A percentile compares a stretch with the other conserved stretches of the same genome.
phyloP scores from a whole-genome alignment of 2,888 invertebrate genomes.

The Plusia festucae region DNA sequence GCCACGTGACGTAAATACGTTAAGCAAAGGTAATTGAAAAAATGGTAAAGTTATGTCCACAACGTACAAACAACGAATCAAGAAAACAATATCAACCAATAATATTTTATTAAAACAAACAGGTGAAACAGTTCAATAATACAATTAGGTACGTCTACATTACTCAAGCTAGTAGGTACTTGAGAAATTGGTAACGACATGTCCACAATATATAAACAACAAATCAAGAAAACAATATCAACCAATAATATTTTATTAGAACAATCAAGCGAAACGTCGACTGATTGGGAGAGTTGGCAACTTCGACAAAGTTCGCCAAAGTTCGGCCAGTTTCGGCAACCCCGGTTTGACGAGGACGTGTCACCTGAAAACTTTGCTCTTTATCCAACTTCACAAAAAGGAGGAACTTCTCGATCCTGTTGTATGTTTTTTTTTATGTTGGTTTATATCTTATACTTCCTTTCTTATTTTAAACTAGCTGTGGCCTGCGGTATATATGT shows the following conservation, averaged over 20 bases:
- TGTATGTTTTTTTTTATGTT: too few species aligned
- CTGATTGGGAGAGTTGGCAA: constrained; percentile 51
- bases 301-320: constrained; percentile 33
- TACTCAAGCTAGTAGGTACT: not conserved
- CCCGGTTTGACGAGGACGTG: constrained; percentile 42
- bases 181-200: not conserved
- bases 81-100: constrained; percentile 50
- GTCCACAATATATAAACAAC: constrained; percentile 38
- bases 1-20: too few species aligned
- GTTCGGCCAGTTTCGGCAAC: constrained; percentile 34
- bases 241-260: constrained; percentile 54
- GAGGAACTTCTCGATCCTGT: too few species aligned
- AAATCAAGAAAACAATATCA: constrained; percentile 45
- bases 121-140: too few species aligned
- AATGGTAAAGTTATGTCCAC: constrained; percentile 8
- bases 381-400: constrained; percentile 21
- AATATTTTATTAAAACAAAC: constrained; percentile 57
- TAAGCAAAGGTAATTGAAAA: not conserved
- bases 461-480: too few species aligned
- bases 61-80: constrained; percentile 41
- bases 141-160: too few species aligned
- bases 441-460: too few species aligned
- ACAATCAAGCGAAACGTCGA: constrained; percentile 51
- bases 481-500: too few species aligned
- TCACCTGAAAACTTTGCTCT: constrained; percentile 51